Percentiles rank a stretch among this genome's conserved stretches.
These are phyloP conservation scores for Onychorhynchus coronatus DNA, from an alignment of 2,113 vertebrate species.

Conservation along the genomic window DNA sequence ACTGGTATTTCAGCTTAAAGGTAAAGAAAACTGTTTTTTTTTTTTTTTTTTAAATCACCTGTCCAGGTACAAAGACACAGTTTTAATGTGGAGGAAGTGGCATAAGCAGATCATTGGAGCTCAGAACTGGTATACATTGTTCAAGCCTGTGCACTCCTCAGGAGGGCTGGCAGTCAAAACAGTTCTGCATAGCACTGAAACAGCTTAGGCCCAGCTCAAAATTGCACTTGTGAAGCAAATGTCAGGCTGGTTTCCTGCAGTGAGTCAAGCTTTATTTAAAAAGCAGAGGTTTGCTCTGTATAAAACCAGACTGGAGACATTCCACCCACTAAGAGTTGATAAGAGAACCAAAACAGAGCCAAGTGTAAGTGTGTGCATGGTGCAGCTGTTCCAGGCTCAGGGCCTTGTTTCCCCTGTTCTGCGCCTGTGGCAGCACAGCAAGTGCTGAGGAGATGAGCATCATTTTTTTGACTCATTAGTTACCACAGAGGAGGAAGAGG, in stretches of 20 bases:
- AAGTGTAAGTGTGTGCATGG: fast-evolving
- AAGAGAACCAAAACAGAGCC: neutral
- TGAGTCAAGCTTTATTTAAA: neutral
- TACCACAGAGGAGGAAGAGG: neutral
- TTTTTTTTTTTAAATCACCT: neutral
- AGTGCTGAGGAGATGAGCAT: neutral
- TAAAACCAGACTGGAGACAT: neutral
- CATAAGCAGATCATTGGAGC: neutral
- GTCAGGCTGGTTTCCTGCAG: neutral
- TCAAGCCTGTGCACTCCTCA: neutral
- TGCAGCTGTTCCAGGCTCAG: neutral
- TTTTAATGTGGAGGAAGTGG: neutral
- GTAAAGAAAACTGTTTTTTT: neutral
- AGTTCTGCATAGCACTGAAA: neutral
- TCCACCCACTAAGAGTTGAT: neutral
- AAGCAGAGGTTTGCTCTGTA: neutral
- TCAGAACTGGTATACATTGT: neutral
- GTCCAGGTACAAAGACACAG: neutral
- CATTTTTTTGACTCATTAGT: no score
- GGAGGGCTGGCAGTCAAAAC: no score
- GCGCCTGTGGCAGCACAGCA: neutral
- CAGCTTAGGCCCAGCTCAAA: neutral
- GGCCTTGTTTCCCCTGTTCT: no score
- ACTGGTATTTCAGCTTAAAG: neutral
- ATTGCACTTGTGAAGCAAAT: neutral